These are phyloP conservation scores for Abrostola triplasia DNA, from an alignment of 2,888 invertebrate genomes.

Conservation along the genomic window DNA sequence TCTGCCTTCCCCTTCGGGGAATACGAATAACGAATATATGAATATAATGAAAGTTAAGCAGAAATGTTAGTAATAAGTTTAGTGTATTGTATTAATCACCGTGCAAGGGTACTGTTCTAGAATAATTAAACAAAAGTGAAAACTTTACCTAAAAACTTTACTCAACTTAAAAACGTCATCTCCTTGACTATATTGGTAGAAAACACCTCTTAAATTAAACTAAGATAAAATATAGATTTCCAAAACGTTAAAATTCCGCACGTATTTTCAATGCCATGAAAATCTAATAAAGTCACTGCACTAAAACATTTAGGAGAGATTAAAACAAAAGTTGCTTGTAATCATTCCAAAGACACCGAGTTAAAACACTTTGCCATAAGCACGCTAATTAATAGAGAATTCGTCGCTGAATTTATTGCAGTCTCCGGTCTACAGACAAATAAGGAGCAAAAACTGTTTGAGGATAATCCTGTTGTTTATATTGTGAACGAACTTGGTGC, in stretches of 20 bases:
- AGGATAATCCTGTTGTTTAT: constrained; percentile 38
- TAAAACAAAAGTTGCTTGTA: constrained; percentile 40
- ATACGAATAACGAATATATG: no score
- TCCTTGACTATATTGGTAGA: no score
- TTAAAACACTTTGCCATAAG: constrained; percentile 49
- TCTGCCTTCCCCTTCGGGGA: no score
- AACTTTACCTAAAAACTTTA: no score
- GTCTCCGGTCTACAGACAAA: constrained; percentile 31
- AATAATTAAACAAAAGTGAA: no score
- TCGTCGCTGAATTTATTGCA: constrained; percentile 44
- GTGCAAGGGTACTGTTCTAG: no score
- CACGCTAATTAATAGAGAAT: constrained; percentile 54
- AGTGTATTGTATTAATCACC: no score
- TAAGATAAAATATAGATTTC: no score
- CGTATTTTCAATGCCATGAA: neutral
- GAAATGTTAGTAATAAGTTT: no score
- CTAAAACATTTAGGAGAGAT: constrained; percentile 29
- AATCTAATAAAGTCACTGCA: constrained; percentile 15
- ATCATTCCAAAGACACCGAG: constrained; percentile 35
- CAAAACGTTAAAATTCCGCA: neutral
- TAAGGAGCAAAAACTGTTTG: constrained; percentile 37
- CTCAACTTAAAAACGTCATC: no score
- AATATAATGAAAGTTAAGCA: no score
- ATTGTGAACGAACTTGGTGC: constrained; percentile 10
- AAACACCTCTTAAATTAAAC: no score